Percentiles rank a stretch among this genome's conserved stretches.
Evolutionary conservation across 2,888 invertebrate species (phyloP).

Genomic region (Mimachlamys varia): DNA sequence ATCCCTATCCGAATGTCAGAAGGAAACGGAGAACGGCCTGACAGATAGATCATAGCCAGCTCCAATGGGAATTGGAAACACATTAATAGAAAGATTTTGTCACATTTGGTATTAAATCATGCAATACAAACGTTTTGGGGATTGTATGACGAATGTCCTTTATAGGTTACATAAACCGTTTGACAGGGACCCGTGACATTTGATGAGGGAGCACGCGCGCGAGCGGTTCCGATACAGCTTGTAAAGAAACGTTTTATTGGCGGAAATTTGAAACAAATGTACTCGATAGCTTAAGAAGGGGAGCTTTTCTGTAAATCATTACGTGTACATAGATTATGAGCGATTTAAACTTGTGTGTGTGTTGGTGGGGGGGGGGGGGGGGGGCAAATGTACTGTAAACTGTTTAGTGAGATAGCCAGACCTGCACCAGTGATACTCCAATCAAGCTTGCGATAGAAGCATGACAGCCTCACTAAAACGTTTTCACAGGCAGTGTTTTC

Average conservation of each 20-base stretch:
- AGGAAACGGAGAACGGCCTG: neutral
- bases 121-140: neutral
- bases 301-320: neutral
- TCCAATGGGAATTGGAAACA: neutral
- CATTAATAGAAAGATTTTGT: constrained; percentile 21
- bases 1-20: neutral
- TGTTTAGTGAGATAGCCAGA: neutral
- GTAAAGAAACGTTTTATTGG: neutral
- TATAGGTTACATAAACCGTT: neutral
- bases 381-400: constrained; percentile 9
- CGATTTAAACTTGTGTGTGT: neutral
- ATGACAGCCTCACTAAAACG: neutral
- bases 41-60: neutral
- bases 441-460: neutral
- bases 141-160: neutral
- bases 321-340: neutral
- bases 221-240: neutral
- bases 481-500: neutral
- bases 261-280: constrained; percentile 30
- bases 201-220: constrained; percentile 21
- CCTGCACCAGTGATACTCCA: neutral
- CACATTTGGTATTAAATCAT: constrained; percentile 19
- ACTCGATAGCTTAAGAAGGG: neutral
- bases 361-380: neutral
- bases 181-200: constrained; percentile 3